Evolutionary conservation across 2,797 vertebrate genomes (phyloP).

Genomic region (Tiaroga cobitis): DNA sequence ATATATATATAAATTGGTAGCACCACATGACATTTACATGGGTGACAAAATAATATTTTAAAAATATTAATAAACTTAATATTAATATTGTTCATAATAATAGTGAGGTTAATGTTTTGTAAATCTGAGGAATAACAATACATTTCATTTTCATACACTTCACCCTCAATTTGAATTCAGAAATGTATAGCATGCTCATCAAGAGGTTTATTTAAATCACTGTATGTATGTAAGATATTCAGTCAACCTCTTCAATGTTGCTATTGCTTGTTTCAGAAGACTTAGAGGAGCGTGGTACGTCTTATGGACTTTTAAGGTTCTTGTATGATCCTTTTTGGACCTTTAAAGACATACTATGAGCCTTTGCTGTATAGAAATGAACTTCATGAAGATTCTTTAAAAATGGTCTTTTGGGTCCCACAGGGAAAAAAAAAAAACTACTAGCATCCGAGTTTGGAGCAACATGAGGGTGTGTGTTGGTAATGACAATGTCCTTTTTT

Average conservation of each 20-base stretch:
- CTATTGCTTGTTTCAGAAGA: neutral
- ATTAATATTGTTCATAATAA: neutral
- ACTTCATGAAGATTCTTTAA: neutral
- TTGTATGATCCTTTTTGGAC: neutral
- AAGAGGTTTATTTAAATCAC: neutral
- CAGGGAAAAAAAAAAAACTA: too few species aligned
- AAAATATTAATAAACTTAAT: neutral
- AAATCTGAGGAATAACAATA: neutral
- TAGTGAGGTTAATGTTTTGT: neutral
- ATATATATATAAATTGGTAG: neutral
- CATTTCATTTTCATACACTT: rapidly evolving
- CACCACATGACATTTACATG: neutral
- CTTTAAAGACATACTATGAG: neutral
- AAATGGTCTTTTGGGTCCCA: neutral
- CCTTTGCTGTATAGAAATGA: neutral
- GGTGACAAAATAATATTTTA: too few species aligned
- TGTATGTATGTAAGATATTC: neutral
- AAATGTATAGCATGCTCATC: neutral
- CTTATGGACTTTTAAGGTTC: neutral
- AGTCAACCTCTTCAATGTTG: neutral
- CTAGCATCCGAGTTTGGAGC: neutral
- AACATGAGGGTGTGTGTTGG: neutral
- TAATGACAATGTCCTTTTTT: neutral
- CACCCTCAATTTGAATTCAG: neutral
- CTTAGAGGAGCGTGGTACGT: neutral